These are phyloP conservation scores for Lasioglossum leucozonium DNA, from an alignment of 2,888 invertebrate species.

Conservation along the genomic window DNA sequence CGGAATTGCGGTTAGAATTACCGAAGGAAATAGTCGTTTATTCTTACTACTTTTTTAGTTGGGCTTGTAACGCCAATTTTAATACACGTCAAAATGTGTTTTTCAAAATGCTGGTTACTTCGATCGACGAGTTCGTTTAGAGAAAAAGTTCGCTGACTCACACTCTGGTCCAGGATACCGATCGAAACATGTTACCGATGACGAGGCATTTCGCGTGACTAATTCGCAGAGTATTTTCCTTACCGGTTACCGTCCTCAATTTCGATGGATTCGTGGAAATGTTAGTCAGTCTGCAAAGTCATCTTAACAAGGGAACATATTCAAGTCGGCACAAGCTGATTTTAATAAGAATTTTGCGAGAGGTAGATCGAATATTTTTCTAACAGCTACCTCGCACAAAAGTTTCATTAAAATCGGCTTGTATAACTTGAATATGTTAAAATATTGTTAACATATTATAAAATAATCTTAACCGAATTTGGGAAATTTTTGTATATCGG, in stretches of 20 bases:
- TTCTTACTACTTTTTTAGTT: too few relatives aligned
- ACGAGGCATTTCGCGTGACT: not conserved
- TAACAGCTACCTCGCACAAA: not conserved
- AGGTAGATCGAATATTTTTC: not conserved
- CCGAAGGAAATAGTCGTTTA: too few relatives aligned
- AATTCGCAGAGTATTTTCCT: not conserved
- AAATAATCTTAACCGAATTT: too few relatives aligned
- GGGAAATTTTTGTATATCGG: too few relatives aligned
- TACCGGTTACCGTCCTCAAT: not conserved
- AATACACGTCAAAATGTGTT: too few relatives aligned
- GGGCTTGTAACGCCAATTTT: too few relatives aligned
- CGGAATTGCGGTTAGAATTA: too few relatives aligned
- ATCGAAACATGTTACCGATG: not conserved
- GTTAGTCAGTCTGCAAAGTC: not conserved
- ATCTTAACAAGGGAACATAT: not conserved
- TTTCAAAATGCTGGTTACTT: too few relatives aligned
- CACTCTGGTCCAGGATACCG: not conserved
- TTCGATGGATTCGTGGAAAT: not conserved
- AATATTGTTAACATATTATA: too few relatives aligned
- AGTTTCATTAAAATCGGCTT: not conserved
- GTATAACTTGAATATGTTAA: not conserved
- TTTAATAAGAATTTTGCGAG: not conserved
- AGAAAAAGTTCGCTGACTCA: not conserved
- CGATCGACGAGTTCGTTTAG: too few relatives aligned
- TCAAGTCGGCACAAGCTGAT: not conserved